Evolutionary conservation across 2,888 invertebrate genomes (phyloP), one percentile per base, ranked within the genome.

Genomic region (Neoscelio sp.): DNA sequence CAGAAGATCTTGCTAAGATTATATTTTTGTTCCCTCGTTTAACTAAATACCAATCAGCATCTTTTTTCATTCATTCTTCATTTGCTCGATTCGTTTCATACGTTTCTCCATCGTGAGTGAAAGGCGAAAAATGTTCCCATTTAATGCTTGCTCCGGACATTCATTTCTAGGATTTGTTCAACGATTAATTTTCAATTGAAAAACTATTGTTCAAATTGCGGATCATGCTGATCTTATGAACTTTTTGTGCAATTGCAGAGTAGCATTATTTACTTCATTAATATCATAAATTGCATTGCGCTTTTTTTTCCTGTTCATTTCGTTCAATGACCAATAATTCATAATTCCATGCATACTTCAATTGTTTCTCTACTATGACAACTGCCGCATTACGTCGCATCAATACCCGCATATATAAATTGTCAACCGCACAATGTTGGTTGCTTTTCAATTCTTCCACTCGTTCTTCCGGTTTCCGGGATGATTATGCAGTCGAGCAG

Each of bases 371-470:
- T 12, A 7, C 5, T 50, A 75, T 75, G 60, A 60, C 35, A 46
- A 46, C n/a, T 48, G 20, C 28, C 15, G 38, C 56, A 48, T 67
- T 67, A 38, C 70, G 64, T 58, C 46, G 56, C 65, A 54, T 58
- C 68, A 50, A 77, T 77, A 58, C 77, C 77, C 77, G 77, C 77
- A 77, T 77, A n/a, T 65, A 71, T 71, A 65, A 71, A 64, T 71
- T 65, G 28, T 42, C 60, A 10, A 62, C 62, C 60, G 28, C 65
- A 65, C 48, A 33, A 71, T 71, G 70, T 77, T 58, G 70, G 64
- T 28, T 56, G n/a, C 3, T 12, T 44, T 28, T 48, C 40, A 54
- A 28, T 64, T 70, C 62, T 70, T 65, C 46, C 30, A 38, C 28
- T 64, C 38, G 50, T 18, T 26, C 65, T 70, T 77, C 77, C 77